Percentiles rank a stretch among this genome's conserved stretches.
Conservation (phyloP, 2,888 invertebrate genomes). For the Leucoma salicis region DNA sequence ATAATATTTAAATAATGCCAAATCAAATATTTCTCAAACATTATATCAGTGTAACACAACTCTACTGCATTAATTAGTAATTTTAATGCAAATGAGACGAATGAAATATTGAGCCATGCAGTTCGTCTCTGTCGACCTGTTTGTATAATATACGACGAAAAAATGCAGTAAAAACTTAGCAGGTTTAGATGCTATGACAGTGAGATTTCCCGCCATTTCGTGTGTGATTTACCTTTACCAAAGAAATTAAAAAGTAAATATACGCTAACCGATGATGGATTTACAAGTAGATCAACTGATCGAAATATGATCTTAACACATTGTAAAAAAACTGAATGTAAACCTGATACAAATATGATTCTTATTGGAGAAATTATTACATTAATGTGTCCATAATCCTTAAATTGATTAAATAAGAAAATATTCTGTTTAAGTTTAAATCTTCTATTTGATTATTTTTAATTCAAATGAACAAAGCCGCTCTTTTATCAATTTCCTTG, state of each 20-base stretch:
- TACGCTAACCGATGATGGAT: not conserved
- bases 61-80: not conserved
- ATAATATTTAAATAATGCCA: not conserved
- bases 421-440: too few relatives aligned
- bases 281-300: not conserved
- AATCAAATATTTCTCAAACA: not conserved
- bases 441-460: too few relatives aligned
- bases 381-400: too few relatives aligned
- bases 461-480: too few relatives aligned
- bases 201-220: conserved; percentile 61
- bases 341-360: not conserved
- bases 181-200: conserved; percentile 44
- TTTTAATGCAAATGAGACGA: not conserved
- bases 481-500: too few relatives aligned
- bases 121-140: conserved; percentile 64
- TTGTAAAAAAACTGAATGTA: too few relatives aligned
- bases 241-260: conserved; percentile 29
- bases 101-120: conserved; percentile 18
- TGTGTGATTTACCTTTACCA: conserved; percentile 50
- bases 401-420: too few relatives aligned
- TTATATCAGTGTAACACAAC: not conserved
- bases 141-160: conserved; percentile 53
- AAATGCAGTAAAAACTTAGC: conserved; percentile 58
- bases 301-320: not conserved
- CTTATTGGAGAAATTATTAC: not conserved